Evolutionary conservation across 2,113 vertebrate genomes (phyloP).

Genomic region (Ramphastos sulfuratus): DNA sequence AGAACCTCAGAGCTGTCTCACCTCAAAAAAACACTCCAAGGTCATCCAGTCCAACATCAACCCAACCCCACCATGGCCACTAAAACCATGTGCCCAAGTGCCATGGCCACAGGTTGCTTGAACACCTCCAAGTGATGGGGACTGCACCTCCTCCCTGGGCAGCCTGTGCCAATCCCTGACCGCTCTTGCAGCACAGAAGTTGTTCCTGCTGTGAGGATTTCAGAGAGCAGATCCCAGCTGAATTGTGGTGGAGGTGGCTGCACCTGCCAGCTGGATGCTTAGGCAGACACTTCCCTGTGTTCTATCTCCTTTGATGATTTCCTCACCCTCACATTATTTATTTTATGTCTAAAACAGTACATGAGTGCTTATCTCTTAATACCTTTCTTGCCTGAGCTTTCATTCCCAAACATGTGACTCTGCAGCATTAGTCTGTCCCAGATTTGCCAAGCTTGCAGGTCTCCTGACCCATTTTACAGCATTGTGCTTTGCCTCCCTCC

Average conservation of each 20-base stretch:
- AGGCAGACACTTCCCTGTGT: neutral
- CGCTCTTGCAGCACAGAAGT: neutral
- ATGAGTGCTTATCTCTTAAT: constrained; percentile 21
- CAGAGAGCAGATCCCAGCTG: neutral
- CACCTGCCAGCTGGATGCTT: neutral
- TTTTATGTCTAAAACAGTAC: neutral
- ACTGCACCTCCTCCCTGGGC: too few species aligned
- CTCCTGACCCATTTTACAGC: constrained; percentile 66
- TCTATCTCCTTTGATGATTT: neutral
- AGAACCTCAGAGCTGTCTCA: too few species aligned
- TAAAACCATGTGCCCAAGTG: too few species aligned
- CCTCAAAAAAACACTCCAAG: too few species aligned
- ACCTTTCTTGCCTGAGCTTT: constrained; percentile 44
- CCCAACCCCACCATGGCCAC: too few species aligned
- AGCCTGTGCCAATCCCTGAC: too few species aligned
- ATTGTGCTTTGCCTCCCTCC: neutral
- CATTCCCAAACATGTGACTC: constrained; percentile 50
- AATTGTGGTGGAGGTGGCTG: neutral
- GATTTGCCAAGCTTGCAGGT: constrained; percentile 62
- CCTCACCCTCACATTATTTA: neutral
- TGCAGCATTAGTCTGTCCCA: constrained; percentile 66
- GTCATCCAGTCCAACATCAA: too few species aligned
- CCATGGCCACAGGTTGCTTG: too few species aligned
- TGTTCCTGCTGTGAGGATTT: neutral
- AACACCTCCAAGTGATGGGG: too few species aligned